phyloP scores from a whole-genome alignment of 1,140 invertebrate genomes.

The Leptopilina boulardi region DNA sequence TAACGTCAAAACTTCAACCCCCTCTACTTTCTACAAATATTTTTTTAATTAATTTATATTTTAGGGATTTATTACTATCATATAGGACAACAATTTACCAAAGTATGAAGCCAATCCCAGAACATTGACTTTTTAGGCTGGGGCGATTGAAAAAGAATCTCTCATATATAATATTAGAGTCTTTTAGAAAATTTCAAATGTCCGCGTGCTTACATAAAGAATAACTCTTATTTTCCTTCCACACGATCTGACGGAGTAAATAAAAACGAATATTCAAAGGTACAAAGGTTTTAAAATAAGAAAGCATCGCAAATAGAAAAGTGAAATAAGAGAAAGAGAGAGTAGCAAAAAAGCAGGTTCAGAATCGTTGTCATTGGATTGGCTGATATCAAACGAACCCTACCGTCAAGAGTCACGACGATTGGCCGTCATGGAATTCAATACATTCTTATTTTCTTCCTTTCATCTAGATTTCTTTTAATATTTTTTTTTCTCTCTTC shows the following conservation, averaged over 20 bases:
- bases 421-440: slow-evolving; percentile 11
- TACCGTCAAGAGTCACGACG: not conserved
- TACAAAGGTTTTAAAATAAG: slow-evolving; percentile 4
- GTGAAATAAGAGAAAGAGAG: not conserved
- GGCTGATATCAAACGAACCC: slow-evolving; percentile 8
- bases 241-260: not conserved
- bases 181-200: not conserved
- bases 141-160: too few species aligned
- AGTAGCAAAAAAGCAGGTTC: not conserved
- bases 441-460: slow-evolving; percentile 30
- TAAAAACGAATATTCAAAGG: not conserved
- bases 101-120: too few species aligned
- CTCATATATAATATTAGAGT: too few species aligned
- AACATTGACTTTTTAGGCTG: too few species aligned
- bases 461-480: slow-evolving; percentile 1
- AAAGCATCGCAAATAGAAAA: not conserved
- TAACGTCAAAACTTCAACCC: too few species aligned
- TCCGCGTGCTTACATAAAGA: too few species aligned
- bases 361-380: slow-evolving; percentile 2
- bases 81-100: too few species aligned
- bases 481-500: not conserved
- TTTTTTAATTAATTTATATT: too few species aligned
- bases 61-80: too few species aligned
- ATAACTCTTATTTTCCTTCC: slow-evolving; percentile 5
- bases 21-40: too few species aligned